These are phyloP conservation scores for Tenebrio molitor DNA, from an alignment of 1,140 invertebrate genomes.

Conservation along the genomic window DNA sequence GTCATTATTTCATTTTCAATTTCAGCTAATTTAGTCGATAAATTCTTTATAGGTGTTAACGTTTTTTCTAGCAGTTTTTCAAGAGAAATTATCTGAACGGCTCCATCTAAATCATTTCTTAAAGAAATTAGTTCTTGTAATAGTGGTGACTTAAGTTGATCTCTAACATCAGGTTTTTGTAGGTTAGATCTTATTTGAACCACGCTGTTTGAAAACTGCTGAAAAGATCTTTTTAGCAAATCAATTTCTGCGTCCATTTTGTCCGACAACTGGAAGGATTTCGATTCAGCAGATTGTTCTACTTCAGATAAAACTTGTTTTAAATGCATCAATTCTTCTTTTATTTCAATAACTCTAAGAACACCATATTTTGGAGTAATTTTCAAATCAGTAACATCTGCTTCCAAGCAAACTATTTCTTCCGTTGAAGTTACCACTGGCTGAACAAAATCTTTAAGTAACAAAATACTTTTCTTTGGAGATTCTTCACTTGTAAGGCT, in stretches of 20 bases:
- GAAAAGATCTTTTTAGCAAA: too few species aligned
- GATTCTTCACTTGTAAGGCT: background rate
- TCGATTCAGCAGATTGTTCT: too few species aligned
- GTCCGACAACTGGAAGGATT: too few species aligned
- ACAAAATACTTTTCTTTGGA: too few species aligned
- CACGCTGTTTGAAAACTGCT: too few species aligned
- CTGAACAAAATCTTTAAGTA: background rate
- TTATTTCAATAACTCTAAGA: background rate
- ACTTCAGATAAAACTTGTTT: too few species aligned
- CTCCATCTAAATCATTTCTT: constrained; percentile 2
- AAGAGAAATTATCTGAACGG: background rate
- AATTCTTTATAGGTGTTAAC: too few species aligned
- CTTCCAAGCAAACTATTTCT: background rate
- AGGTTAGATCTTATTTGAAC: too few species aligned
- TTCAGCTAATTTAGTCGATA: background rate
- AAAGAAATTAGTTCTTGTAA: constrained; percentile 3
- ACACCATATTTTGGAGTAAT: background rate
- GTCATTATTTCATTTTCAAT: too few species aligned
- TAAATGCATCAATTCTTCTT: too few species aligned
- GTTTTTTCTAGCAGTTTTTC: background rate
- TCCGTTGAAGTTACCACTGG: background rate
- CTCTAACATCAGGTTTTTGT: background rate
- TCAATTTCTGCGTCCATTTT: too few species aligned
- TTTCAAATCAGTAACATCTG: background rate
- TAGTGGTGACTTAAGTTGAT: constrained; percentile 1